Conservation (phyloP, 2,797 vertebrate genomes). For the Peromyscus attwateri region DNA sequence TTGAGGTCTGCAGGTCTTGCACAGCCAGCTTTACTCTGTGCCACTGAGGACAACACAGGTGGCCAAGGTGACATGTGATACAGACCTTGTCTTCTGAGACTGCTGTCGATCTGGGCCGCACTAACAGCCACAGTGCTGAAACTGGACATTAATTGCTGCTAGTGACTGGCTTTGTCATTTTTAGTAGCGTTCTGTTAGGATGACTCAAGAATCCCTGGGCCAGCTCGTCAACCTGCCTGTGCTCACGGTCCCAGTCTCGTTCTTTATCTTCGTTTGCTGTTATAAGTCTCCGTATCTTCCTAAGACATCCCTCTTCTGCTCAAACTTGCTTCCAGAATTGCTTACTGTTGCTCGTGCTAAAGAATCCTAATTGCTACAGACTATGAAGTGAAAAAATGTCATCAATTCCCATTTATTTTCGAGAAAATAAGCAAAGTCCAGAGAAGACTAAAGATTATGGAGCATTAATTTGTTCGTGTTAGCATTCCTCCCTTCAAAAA, state of each 20-base stretch:
- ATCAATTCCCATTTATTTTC: constrained; percentile 41
- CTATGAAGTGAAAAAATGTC: constrained; percentile 42
- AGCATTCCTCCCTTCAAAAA: not conserved
- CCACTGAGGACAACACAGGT: not conserved
- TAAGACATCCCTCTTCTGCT: not conserved
- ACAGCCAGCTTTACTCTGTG: not conserved
- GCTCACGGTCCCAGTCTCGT: not conserved
- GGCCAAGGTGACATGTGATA: not conserved
- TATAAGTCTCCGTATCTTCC: not conserved
- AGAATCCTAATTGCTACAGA: not conserved
- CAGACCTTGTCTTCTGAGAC: not conserved
- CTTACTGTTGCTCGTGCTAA: constrained; percentile 43
- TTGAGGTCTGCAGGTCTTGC: not conserved
- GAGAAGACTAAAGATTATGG: constrained; percentile 52
- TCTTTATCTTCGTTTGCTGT: not conserved
- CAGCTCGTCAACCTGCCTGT: too few relatives aligned
- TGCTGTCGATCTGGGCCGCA: not conserved
- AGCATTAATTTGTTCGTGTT: constrained; percentile 14
- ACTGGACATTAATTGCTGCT: too few relatives aligned
- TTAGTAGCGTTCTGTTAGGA: not conserved
- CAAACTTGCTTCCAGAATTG: not conserved
- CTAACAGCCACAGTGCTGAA: not conserved
- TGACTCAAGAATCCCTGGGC: not conserved
- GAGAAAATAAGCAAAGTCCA: constrained; percentile 9
- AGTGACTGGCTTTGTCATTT: not conserved